Evolutionary conservation across 2,797 vertebrate genomes (phyloP).

Genomic region (Chrysocyon brachyurus): DNA sequence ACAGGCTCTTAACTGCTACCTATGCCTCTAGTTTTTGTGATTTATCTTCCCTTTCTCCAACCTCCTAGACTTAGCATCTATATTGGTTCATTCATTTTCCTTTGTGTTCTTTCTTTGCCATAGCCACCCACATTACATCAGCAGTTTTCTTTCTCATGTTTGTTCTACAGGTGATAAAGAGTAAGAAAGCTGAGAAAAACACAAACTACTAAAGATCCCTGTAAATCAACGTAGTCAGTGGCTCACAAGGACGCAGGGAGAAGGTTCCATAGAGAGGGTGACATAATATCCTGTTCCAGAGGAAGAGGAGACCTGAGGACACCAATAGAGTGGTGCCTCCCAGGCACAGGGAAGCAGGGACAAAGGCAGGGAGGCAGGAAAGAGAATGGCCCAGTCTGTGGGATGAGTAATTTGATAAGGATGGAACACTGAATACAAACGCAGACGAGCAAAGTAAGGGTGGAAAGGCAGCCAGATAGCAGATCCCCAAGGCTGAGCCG

Average conservation of each 20-base stretch:
- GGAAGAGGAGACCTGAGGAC: background rate
- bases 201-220: background rate
- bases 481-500: background rate
- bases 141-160: background rate
- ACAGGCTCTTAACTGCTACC: background rate
- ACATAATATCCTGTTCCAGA: background rate
- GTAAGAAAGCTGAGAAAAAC: background rate
- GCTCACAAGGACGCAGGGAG: background rate
- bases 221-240: background rate
- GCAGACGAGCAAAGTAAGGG: background rate
- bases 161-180: background rate
- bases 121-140: background rate
- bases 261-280: background rate
- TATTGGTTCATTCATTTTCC: background rate
- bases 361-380: background rate
- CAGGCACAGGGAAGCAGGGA: background rate
- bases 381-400: background rate
- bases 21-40: fast-evolving
- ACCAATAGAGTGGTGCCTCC: background rate
- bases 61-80: background rate
- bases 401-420: background rate
- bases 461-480: background rate
- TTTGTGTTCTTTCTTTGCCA: background rate
- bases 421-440: background rate
- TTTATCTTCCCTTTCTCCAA: background rate